Conservation (phyloP, 2,888 invertebrate genomes). For the Tipula unca region DNA sequence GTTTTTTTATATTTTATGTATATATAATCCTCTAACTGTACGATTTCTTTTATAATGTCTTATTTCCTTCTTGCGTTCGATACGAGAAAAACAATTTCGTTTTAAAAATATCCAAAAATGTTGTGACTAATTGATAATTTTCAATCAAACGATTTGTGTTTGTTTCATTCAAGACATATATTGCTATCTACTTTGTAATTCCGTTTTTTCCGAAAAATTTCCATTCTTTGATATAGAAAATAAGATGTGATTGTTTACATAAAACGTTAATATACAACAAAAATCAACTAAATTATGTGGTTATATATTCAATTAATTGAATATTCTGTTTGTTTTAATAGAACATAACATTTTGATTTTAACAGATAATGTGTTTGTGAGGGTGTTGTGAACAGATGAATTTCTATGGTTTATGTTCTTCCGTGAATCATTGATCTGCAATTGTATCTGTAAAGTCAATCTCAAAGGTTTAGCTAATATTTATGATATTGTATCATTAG, state of each 20-base stretch:
- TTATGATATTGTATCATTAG: too few relatives aligned
- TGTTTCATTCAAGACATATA: background rate
- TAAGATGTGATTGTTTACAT: background rate
- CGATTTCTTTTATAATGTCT: background rate
- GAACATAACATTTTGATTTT: background rate
- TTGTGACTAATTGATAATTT: slow-evolving; percentile 3
- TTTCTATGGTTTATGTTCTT: background rate
- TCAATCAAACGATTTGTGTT: background rate
- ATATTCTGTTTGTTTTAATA: background rate
- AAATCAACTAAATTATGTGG: background rate
- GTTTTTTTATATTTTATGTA: too few relatives aligned
- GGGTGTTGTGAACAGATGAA: background rate
- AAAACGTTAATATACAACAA: background rate
- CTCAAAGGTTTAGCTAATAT: too few relatives aligned
- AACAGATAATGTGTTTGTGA: background rate
- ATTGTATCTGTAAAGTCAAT: too few relatives aligned
- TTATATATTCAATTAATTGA: background rate
- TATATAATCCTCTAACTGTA: background rate
- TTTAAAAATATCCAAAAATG: background rate
- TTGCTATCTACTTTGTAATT: background rate
- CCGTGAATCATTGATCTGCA: background rate
- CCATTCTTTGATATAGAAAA: background rate
- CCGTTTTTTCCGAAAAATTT: background rate
- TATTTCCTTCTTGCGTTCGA: background rate
- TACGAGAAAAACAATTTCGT: background rate